phyloP scores from a whole-genome alignment of 2,888 invertebrate species.

The Kuschelorhynchus macadamiae region DNA sequence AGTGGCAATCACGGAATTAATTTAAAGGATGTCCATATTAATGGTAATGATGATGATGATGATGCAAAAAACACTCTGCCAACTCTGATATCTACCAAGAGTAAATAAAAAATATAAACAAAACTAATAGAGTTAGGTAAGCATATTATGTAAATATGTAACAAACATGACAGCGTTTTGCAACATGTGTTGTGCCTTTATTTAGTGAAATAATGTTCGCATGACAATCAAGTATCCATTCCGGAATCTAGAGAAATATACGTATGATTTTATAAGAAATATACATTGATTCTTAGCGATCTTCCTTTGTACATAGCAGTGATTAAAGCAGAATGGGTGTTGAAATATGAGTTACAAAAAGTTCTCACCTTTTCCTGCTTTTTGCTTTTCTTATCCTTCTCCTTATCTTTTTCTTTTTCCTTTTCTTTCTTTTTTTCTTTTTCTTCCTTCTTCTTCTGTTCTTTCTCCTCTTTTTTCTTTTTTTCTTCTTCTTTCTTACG shows the following conservation, averaged over 20 bases:
- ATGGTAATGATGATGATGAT: too few relatives aligned
- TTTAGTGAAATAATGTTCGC: too few relatives aligned
- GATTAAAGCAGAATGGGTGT: conserved; percentile 21
- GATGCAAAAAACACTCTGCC: too few relatives aligned
- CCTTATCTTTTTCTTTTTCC: conserved; percentile 58
- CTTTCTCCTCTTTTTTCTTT: conserved; percentile 72
- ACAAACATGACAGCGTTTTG: too few relatives aligned
- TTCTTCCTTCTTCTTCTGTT: conserved; percentile 74
- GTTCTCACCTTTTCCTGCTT: conserved; percentile 70
- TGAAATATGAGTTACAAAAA: conserved; percentile 6
- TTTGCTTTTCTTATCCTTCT: conserved; percentile 63
- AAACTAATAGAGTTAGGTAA: too few relatives aligned
- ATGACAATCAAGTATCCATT: conserved; percentile 42
- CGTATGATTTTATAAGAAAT: background rate
- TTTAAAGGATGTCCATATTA: too few relatives aligned
- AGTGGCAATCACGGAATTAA: too few relatives aligned
- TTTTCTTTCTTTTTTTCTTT: conserved; percentile 66
- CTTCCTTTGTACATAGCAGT: conserved; percentile 37
- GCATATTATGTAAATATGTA: too few relatives aligned
- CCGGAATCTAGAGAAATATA: conserved; percentile 26
- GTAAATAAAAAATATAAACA: too few relatives aligned
- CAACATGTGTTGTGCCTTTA: too few relatives aligned
- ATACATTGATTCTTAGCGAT: conserved; percentile 21
- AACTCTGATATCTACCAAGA: too few relatives aligned
- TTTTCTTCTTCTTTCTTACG: conserved; percentile 71